Evolutionary conservation across 1,140 invertebrate species (phyloP).

Genomic region (Rhopalosiphum maidis): DNA sequence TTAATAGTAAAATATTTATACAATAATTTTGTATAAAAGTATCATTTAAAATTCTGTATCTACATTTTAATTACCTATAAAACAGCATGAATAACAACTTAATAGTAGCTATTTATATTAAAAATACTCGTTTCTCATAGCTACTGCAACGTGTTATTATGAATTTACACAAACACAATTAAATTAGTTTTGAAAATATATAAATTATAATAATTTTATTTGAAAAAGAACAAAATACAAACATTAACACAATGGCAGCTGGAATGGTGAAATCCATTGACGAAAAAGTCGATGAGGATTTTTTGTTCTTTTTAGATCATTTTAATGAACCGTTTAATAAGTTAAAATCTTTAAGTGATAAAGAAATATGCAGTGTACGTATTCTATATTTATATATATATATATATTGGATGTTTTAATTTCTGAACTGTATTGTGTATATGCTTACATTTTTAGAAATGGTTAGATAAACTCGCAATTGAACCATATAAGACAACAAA

Average conservation of each 20-base stretch:
- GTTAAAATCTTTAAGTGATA: neutral
- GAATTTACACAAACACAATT: neutral
- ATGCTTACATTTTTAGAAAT: neutral
- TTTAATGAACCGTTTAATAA: neutral
- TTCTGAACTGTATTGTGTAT: neutral
- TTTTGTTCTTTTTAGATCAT: conserved; percentile 27
- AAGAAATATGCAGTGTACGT: conserved; percentile 34
- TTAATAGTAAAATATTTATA: neutral
- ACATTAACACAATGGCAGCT: neutral
- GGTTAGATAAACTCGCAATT: conserved; percentile 18
- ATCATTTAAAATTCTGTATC: neutral
- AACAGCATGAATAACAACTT: neutral
- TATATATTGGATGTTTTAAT: neutral
- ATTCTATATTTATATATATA: neutral
- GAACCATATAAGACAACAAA: neutral
- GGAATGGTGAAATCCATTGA: neutral
- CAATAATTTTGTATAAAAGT: neutral
- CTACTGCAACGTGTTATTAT: neutral
- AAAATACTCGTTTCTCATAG: neutral
- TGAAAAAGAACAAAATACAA: neutral
- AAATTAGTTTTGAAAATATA: neutral
- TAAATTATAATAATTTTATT: neutral
- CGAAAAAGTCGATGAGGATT: neutral
- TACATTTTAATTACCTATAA: neutral
- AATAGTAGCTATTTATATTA: neutral